phyloP scores from a whole-genome alignment of 2,797 vertebrate genomes.

The Pseudochirops cupreus region DNA sequence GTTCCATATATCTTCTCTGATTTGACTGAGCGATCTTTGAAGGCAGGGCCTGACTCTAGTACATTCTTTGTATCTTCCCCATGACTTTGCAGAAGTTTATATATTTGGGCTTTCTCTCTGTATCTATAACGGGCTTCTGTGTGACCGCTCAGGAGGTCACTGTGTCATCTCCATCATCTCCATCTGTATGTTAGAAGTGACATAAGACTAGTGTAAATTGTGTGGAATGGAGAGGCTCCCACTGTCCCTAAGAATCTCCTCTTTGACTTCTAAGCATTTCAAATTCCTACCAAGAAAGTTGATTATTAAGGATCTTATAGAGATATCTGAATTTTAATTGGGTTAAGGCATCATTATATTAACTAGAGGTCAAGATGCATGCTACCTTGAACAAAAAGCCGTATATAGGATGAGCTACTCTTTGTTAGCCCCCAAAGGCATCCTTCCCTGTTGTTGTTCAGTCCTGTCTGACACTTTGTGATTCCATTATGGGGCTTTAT shows the following conservation, averaged over 20 bases:
- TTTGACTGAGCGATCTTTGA: background rate
- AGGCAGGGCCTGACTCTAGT: background rate
- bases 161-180: background rate
- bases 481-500: background rate
- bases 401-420: background rate
- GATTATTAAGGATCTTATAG: background rate
- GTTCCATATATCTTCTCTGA: background rate
- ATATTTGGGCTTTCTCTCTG: background rate
- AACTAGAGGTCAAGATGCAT: background rate
- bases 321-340: background rate
- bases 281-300: background rate
- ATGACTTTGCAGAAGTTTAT: background rate
- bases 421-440: background rate
- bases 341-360: background rate
- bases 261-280: background rate
- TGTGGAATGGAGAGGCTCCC: background rate
- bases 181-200: background rate
- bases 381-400: background rate
- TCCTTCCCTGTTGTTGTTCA: background rate
- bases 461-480: background rate
- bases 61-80: background rate
- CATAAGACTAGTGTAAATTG: background rate
- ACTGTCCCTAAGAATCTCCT: background rate
- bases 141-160: background rate
- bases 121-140: background rate